Percentiles rank a stretch among this genome's conserved stretches.
Evolutionary conservation across 2,888 invertebrate species (phyloP).

Genomic region (Zygaena filipendulae): DNA sequence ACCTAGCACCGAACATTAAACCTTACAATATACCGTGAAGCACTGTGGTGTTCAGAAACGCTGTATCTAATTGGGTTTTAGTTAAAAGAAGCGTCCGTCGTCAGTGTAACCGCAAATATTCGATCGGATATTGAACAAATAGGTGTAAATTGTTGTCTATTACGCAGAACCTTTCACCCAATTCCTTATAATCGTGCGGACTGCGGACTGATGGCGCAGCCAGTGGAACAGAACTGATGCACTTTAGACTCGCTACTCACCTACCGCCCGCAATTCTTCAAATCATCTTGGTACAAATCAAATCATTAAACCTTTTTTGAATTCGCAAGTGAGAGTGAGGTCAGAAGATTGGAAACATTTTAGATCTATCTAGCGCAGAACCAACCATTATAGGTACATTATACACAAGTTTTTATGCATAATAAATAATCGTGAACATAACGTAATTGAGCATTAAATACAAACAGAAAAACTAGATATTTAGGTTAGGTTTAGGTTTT

Average conservation of each 20-base stretch:
- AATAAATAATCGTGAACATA: too few relatives aligned
- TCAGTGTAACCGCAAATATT: slow-evolving; percentile 29
- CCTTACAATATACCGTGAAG: neutral
- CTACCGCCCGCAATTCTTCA: slow-evolving; percentile 17
- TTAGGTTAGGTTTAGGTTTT: too few relatives aligned
- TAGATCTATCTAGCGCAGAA: too few relatives aligned
- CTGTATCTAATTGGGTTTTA: slow-evolving; percentile 31
- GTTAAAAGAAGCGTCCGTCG: slow-evolving; percentile 18
- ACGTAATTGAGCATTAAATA: too few relatives aligned
- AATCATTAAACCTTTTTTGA: slow-evolving; percentile 15
- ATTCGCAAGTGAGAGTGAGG: slow-evolving; percentile 23
- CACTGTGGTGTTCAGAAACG: slow-evolving; percentile 6
- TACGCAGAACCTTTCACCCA: slow-evolving; percentile 44
- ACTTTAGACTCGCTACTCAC: slow-evolving; percentile 20
- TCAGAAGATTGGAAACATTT: slow-evolving; percentile 11
- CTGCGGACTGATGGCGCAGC: slow-evolving; percentile 18
- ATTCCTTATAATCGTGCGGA: slow-evolving; percentile 29
- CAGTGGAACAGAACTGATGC: slow-evolving; percentile 19
- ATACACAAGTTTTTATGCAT: too few relatives aligned
- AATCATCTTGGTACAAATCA: slow-evolving; percentile 17
- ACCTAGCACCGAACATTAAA: too few relatives aligned
- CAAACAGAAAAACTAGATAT: too few relatives aligned
- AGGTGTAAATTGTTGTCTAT: slow-evolving; percentile 37
- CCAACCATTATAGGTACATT: too few relatives aligned
- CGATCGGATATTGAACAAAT: slow-evolving; percentile 32